Evolutionary conservation across 2,888 invertebrate species (phyloP).

Genomic region (Torymus tubicola): DNA sequence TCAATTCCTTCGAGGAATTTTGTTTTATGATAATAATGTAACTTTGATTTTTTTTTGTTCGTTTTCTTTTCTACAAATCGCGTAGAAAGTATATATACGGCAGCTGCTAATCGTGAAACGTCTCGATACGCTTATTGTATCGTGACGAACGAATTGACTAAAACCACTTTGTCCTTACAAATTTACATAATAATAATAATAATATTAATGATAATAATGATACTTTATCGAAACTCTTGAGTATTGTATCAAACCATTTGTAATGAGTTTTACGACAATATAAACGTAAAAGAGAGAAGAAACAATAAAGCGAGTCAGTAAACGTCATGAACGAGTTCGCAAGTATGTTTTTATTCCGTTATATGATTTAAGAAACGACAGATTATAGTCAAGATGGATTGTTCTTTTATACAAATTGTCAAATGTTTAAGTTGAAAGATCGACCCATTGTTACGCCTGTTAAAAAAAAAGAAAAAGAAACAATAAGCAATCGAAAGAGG

Average conservation of each 20-base stretch:
- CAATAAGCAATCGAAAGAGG: slow-evolving; percentile 30
- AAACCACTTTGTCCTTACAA: slow-evolving; percentile 47
- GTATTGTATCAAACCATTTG: slow-evolving; percentile 65
- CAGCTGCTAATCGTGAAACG: slow-evolving; percentile 38
- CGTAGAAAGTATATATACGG: slow-evolving; percentile 45
- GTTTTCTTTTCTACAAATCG: slow-evolving; percentile 24
- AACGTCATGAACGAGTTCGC: slow-evolving; percentile 53
- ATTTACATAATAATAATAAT: slow-evolving; percentile 39
- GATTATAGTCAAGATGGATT: slow-evolving; percentile 67
- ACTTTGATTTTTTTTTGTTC: slow-evolving; percentile 31
- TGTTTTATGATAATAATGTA: slow-evolving; percentile 22
- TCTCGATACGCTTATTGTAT: slow-evolving; percentile 25
- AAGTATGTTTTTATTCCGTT: slow-evolving; percentile 66
- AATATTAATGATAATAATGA: slow-evolving; percentile 43
- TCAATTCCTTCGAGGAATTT: slow-evolving; percentile 10
- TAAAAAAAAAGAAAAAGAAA: slow-evolving; percentile 38
- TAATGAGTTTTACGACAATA: slow-evolving; percentile 63
- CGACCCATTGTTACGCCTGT: slow-evolving; percentile 68
- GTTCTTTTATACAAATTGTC: slow-evolving; percentile 66
- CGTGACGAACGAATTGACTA: slow-evolving; percentile 40
- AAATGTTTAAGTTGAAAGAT: slow-evolving; percentile 68
- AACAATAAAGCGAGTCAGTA: slow-evolving; percentile 50
- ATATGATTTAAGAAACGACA: slow-evolving; percentile 63
- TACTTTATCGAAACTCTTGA: slow-evolving; percentile 50
- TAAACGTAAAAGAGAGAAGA: slow-evolving; percentile 40